A percentile compares a stretch with the other conserved stretches of the same genome.
Evolutionary conservation across 2,113 vertebrate species (phyloP).

Genomic region (Catharus minimus): DNA sequence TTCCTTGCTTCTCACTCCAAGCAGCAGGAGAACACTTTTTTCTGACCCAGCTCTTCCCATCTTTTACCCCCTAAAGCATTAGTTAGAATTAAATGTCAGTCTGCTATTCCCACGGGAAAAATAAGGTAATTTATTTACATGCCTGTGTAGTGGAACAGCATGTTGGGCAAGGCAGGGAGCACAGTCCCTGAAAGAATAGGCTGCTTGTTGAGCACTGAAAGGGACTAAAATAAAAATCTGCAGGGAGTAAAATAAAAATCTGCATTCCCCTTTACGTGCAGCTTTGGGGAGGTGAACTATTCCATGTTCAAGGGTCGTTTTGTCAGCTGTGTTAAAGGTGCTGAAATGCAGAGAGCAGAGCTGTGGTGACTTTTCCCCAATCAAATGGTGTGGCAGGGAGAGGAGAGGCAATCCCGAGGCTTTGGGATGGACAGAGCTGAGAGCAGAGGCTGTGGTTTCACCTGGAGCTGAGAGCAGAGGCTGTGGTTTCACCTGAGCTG

Average conservation of each 20-base stretch:
- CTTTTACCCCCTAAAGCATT: slow-evolving; percentile 4
- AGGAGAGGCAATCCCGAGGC: not conserved
- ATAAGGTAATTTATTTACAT: slow-evolving; percentile 33
- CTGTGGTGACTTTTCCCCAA: not conserved
- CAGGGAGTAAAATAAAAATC: not conserved
- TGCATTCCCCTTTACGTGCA: not conserved
- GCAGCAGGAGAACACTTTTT: not conserved
- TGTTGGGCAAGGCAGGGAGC: not conserved
- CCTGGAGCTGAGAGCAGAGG: not conserved
- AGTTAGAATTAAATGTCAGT: slow-evolving; percentile 26
- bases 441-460: not conserved
- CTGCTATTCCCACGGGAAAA: slow-evolving; percentile 1
- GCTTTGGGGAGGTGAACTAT: not conserved
- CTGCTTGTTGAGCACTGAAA: not conserved
- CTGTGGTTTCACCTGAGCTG: slow-evolving; percentile 11
- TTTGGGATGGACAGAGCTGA: not conserved
- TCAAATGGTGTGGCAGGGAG: not conserved
- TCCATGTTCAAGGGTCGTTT: not conserved
- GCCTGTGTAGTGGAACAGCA: not conserved
- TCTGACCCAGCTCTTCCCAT: slow-evolving; percentile 31
- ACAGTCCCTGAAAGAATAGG: not conserved
- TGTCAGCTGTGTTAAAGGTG: not conserved
- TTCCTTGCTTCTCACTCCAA: slow-evolving; percentile 19
- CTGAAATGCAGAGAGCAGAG: not conserved
- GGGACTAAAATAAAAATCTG: not conserved